Base-by-base conservation (phyloP, 2,797 vertebrate genomes). In the Dendrocincla tyrannina region DNA sequence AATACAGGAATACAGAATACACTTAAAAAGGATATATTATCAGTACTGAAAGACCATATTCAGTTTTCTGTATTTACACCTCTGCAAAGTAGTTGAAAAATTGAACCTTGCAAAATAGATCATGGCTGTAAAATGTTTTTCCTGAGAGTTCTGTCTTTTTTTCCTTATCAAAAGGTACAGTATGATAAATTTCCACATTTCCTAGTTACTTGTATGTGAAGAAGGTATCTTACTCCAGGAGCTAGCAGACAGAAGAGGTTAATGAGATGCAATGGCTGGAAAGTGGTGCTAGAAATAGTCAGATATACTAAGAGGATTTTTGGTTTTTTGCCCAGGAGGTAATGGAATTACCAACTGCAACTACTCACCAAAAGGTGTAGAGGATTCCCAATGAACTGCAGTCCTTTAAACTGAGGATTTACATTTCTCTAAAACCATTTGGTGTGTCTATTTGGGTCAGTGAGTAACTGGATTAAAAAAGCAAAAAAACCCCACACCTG, bases 401-500 rank as follows among this genome's bases (percentile, higher is more conserved):
- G 13, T 33, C 10, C 28, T 90, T 75, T 86, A 86, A 66, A 74
- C 5, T 47, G 15, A 81, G 63, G 81, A 78, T 59, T 64, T 70
- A 32, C 14, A 10, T 52, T 59, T 84, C 32, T 64, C 25, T 66
- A 59, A 88, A 91, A 42, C 3, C 19, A 6, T 62, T 72, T 74
- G 5, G 7, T 81, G 55, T 86, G 7, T 17, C 35, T 18, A 44
- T 28, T 47, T 42, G 20, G 5, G 23, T 91, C 28, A 42, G 5
- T 17, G 25, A 28, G 50, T 15, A 78, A 75, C 9, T 22, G 27
- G 35, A 47, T 27, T 6, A 28, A 68, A 73, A 86, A 73, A 46
- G 44, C 42, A 6, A 28, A 68, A 73, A 58, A 1, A 0, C 6
- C 3, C 16, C 41, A 55, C 41, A 59, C 3, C 14, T 33, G 7